Percentiles rank a stretch among this genome's conserved stretches.
These are phyloP conservation scores for Scaeva pyrastri DNA, from an alignment of 2,888 invertebrate species.

Conservation along the genomic window DNA sequence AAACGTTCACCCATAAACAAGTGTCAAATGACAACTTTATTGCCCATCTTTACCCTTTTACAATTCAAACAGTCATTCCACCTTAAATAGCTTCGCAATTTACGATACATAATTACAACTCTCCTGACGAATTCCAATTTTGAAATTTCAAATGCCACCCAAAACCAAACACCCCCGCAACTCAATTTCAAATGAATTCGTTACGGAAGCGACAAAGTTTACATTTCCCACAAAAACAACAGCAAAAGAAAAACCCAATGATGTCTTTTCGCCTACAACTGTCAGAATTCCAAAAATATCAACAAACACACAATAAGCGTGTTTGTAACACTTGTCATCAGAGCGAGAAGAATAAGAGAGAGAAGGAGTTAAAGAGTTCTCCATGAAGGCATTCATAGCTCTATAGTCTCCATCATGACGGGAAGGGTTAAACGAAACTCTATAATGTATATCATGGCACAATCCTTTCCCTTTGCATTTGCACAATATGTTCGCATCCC, in stretches of 20 bases:
- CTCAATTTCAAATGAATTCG: conserved; percentile 37
- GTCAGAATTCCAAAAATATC: conserved; percentile 72
- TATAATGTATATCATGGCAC: conserved; percentile 8
- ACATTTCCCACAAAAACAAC: conserved; percentile 60
- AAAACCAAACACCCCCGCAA: background rate
- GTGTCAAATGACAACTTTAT: conserved; percentile 65
- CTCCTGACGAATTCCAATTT: conserved; percentile 39
- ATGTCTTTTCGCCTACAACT: conserved; percentile 9
- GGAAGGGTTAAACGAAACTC: conserved; percentile 55
- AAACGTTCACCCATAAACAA: conserved; percentile 51
- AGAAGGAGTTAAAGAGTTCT: background rate
- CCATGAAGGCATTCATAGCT: conserved; percentile 29
- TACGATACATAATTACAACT: conserved; percentile 64
- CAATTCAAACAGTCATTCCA: conserved; percentile 52
- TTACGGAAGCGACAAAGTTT: conserved; percentile 68
- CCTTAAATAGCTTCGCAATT: conserved; percentile 56
- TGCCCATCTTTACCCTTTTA: conserved; percentile 17
- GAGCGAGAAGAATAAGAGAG: background rate
- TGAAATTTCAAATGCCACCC: background rate
- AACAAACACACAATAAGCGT: conserved; percentile 31
- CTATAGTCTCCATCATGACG: background rate
- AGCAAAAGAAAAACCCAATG: conserved; percentile 23
- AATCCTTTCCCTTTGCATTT: conserved; percentile 68
- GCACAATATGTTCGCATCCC: conserved; percentile 67
- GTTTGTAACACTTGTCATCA: conserved; percentile 69